A percentile compares a stretch with the other conserved stretches of the same genome.
These are phyloP conservation scores for Drosophila diplacantha DNA, from an alignment of 2,888 invertebrate genomes.

Conservation along the genomic window DNA sequence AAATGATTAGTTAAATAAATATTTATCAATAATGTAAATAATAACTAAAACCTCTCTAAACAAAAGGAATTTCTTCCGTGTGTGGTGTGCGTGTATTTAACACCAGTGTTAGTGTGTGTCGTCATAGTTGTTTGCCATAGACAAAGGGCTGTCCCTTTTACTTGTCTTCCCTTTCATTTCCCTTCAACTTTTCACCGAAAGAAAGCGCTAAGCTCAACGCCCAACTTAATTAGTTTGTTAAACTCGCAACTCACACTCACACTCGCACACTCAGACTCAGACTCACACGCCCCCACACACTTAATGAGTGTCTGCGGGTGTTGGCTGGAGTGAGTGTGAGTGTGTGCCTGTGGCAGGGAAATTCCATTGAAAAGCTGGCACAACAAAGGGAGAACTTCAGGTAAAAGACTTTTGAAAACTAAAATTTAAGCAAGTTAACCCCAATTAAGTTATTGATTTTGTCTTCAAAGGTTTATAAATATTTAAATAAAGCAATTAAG, in stretches of 20 bases:
- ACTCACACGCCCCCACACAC: constrained; percentile 9
- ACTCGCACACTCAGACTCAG: not conserved
- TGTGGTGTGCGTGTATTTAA: not conserved
- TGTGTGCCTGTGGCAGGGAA: constrained; percentile 14
- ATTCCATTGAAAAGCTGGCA: constrained; percentile 10
- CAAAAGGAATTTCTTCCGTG: not conserved
- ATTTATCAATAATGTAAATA: not conserved
- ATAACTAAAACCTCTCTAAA: not conserved
- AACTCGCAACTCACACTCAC: constrained; percentile 33
- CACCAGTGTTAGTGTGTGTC: constrained; percentile 10
- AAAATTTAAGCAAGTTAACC: constrained; percentile 1
- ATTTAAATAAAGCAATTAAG: not conserved
- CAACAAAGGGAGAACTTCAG: constrained; percentile 7
- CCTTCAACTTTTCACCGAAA: constrained; percentile 17
- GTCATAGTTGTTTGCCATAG: constrained; percentile 23
- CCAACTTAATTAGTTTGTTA: constrained; percentile 40
- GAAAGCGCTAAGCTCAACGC: constrained; percentile 34
- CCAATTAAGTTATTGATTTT: not conserved
- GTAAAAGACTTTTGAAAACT: constrained; percentile 1
- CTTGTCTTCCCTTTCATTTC: not conserved
- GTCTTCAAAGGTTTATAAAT: not conserved
- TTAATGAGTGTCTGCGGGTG: constrained; percentile 21
- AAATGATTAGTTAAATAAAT: not conserved
- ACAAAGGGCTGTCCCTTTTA: constrained; percentile 28
- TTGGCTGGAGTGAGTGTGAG: constrained; percentile 7